Base-by-base conservation (phyloP, 2,113 vertebrate species). In the Xiphophorus maculatus region DNA sequence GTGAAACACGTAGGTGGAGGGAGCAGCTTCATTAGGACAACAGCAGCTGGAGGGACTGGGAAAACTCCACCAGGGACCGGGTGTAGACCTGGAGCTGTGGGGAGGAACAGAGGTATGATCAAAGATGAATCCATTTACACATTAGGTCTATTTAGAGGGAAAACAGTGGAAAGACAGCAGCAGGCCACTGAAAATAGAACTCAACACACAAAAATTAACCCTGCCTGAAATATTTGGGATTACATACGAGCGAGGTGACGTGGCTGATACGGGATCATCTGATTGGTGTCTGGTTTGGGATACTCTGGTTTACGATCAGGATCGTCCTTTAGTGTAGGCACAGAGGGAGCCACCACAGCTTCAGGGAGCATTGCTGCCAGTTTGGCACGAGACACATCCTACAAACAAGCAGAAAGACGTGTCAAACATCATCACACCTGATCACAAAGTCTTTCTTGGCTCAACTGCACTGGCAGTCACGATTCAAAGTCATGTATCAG, bases 241-340 rank as follows among this genome's bases (percentile, higher is more conserved):
- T 48, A 93, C 97, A 91, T 96, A 99, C 98, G 97, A 83, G 98
- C 97, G 79, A 98, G 94, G 89, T 99, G 98, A 76, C 98, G 95
- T 28, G 98, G 98, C 94, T 99, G 98, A 88, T 97, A 99, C 66
- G 98, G 97, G 91, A 99, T 98, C 98, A 99, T 99, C 87, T 99
- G 98, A 75, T 96, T 96, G 29, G 97, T 99, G 93, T 99, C 98
- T 11, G 98, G 98, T 92, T 99, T 99, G 29, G 98, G 98, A 88
- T 99, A 99, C 76, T 99, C 98, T 0, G 98, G 98, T 91, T 98
- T 99, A 81, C 97, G 95, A 90, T 99, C 98, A 0, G 91, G 95
- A 86, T 99, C 98, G 25, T 99, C 98, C 91, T 99, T 99, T 77
- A 95, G 92, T 32, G 96, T 80, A 80, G 98, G 97, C 80, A 92